Evolutionary conservation across 2,888 invertebrate species (phyloP), one percentile per base, ranked within the genome.

Genomic region (Idaea straminata): DNA sequence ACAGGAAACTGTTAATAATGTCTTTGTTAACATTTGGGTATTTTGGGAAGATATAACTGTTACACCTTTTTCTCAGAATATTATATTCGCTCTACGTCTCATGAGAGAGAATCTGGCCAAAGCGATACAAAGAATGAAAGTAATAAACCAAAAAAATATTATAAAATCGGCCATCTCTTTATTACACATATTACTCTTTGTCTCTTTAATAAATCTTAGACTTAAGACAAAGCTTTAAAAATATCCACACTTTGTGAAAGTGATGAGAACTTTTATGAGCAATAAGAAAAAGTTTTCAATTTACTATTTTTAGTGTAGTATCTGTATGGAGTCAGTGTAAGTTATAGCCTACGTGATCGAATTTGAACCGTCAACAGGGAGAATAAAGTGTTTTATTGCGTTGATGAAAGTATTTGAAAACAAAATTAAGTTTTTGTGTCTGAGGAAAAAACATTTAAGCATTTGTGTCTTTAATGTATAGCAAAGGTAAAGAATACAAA

Each of bases 301-400:
- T 77, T 81, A 79, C 77, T 74, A 78, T 74, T 75, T 72, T 72
- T 72, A 68, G 69, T 67, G 66, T 70, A 71, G 71, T 72, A 71
- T 75, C 68, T 67, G 64, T 66, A 75, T 71, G 74, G 74, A 73
- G 72, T 74, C 72, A 47, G 47, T 73, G 73, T 70, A 77, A 74
- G 77, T 82, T 81, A 81, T 76, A 80, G 79, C 68, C 75, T 80
- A 83, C 85, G 84, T 84, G 84, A 83, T 76, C 74, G 73, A 82
- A 79, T 79, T 80, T 71, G 72, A 73, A 72, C 72, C 74, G 73
- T 77, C 73, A 74, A 73, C 75, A 71, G 69, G 74, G 70, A 74
- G 71, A 65, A 70, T 71, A 66, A 68, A 66, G 64, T 69, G 69
- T 71, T 74, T 76, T 77, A 77, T 76, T 74, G 69, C 74, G 36